Evolutionary conservation across 2,888 invertebrate genomes (phyloP).

Genomic region (Polymixis lichenea): DNA sequence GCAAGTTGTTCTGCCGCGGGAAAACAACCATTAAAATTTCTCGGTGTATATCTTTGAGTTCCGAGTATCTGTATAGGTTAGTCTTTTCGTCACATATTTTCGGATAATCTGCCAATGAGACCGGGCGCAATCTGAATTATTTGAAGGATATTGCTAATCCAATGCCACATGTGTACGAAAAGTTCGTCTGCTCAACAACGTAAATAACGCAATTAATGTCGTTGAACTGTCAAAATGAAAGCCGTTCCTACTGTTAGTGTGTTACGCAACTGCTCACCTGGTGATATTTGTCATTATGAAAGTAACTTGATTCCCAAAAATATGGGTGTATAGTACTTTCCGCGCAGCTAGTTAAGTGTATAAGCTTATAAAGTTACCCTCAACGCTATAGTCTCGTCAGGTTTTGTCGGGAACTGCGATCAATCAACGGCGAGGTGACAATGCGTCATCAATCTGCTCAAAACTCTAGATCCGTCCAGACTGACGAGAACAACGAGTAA

Average conservation of each 20-base stretch:
- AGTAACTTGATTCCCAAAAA: not conserved
- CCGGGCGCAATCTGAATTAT: no score
- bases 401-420: slow-evolving; percentile 71
- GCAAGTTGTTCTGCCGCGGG: no score
- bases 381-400: slow-evolving; percentile 53
- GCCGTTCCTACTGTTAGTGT: no score
- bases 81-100: not conserved
- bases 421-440: slow-evolving; percentile 79
- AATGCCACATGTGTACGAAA: no score
- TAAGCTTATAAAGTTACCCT: slow-evolving; percentile 15
- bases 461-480: slow-evolving; percentile 70
- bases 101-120: no score
- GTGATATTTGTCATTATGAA: not conserved
- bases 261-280: not conserved
- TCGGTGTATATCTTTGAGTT: not conserved
- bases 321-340: no score
- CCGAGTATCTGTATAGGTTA: not conserved
- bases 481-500: slow-evolving; percentile 45
- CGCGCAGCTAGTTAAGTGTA: not conserved
- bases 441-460: slow-evolving; percentile 80
- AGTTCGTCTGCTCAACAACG: no score
- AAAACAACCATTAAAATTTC: no score
- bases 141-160: no score
- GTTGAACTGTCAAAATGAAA: no score
- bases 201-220: no score